These are phyloP conservation scores for Cynopterus sphinx DNA, from an alignment of 2,797 vertebrate genomes.

Conservation along the genomic window DNA sequence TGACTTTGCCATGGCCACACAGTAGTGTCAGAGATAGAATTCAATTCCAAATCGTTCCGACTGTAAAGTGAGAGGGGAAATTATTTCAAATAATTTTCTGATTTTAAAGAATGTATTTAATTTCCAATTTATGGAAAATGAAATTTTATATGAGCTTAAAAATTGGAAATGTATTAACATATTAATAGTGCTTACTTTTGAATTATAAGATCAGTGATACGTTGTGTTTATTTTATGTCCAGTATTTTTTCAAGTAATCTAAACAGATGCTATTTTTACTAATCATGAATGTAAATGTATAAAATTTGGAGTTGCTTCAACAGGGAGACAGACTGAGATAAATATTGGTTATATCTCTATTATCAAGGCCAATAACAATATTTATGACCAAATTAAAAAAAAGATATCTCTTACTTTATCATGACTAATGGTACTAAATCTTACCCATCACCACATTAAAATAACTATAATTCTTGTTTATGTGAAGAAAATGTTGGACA, in stretches of 20 bases:
- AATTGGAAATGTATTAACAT: neutral
- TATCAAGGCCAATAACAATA: neutral
- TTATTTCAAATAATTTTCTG: neutral
- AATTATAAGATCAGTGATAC: neutral
- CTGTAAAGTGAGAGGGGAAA: neutral
- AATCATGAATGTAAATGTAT: neutral
- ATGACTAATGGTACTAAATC: neutral
- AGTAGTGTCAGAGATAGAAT: neutral
- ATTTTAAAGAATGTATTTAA: neutral
- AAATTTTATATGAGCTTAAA: neutral
- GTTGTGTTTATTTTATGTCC: neutral
- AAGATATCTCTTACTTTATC: neutral
- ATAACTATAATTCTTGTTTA: neutral
- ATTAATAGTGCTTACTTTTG: neutral
- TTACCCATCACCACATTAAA: neutral
- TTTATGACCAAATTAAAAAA: neutral
- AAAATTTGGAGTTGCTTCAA: neutral
- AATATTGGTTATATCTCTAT: neutral
- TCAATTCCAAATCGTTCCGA: neutral
- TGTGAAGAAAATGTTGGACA: neutral
- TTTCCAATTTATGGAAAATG: neutral
- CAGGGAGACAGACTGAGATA: neutral
- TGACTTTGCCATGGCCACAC: neutral
- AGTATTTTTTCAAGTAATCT: neutral
- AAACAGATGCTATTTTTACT: neutral